Evolutionary conservation across 1,140 invertebrate genomes (phyloP).

Genomic region (Drosophila nigrodunni): DNA sequence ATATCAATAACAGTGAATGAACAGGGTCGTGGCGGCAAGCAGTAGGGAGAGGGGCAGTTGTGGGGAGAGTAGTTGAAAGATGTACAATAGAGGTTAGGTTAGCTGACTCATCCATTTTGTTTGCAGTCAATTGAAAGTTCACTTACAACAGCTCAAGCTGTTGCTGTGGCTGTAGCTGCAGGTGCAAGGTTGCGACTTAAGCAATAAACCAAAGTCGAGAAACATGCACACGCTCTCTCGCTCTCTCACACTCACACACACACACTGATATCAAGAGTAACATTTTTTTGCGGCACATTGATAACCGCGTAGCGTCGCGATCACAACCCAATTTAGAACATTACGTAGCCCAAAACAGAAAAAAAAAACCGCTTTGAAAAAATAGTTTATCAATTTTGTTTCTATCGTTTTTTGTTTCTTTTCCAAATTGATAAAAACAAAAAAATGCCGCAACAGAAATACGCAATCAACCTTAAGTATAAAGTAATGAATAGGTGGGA

Average conservation of each 20-base stretch:
- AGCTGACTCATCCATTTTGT: constrained; percentile 28
- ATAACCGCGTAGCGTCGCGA: constrained; percentile 17
- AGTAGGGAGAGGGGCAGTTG: background rate
- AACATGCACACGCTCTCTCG: background rate
- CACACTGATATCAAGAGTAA: constrained; percentile 1
- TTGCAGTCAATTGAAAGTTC: constrained; percentile 37
- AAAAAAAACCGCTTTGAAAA: constrained; percentile 37
- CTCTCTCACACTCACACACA: background rate
- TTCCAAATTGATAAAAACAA: constrained; percentile 35
- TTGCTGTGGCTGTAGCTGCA: constrained; percentile 28
- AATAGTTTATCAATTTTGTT: constrained; percentile 43
- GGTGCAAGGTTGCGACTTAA: constrained; percentile 33
- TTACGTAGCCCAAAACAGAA: constrained; percentile 50
- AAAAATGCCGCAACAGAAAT: constrained; percentile 20
- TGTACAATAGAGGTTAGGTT: constrained; percentile 15
- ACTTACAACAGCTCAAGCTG: background rate
- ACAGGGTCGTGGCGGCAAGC: background rate
- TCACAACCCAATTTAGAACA: constrained; percentile 69
- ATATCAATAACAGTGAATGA: constrained; percentile 34
- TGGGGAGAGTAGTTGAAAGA: background rate
- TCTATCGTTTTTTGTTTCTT: constrained; percentile 9
- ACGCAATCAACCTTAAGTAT: constrained; percentile 18
- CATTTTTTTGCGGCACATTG: constrained; percentile 14
- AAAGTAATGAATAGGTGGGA: background rate
- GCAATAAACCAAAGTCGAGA: constrained; percentile 33